Evolutionary conservation across 2,888 invertebrate species (phyloP), one percentile per base, ranked within the genome.

Genomic region (Lordiphosa fenestrarum): DNA sequence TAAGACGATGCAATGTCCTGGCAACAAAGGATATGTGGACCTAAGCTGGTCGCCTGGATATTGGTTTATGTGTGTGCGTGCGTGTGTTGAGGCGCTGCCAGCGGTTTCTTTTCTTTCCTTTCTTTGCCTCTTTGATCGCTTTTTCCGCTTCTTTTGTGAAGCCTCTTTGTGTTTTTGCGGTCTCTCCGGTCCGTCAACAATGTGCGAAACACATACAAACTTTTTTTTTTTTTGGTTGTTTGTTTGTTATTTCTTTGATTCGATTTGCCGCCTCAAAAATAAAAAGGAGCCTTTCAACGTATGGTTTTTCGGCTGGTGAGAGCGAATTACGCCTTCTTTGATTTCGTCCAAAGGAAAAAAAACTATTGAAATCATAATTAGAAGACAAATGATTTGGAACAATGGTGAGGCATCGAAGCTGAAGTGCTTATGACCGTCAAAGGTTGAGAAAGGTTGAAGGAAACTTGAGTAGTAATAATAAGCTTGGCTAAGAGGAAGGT

Each of bases 311-410:
- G 33, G 44, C 19, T 78, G 87, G 85, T 85, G 87, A 83, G 83
- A 85, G 75, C 69, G 73, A 86, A 85, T 83, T 87, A 86, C 86
- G 87, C 86, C 86, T 85, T 70, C 64, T 75, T 87, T 86, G 86
- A 86, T 87, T 87, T 74, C 64, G 63, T 46, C 33, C 69, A 59
- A 23, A 64, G 52, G 52, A 66, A 63, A 44, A 42, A 44, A 44
- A 44, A 25, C 77, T 12, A 67, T 67, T 64, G 54, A 66, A 63
- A 63, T 73, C 63, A 69, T 81, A 85, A 85, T 82, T 84, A 77
- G 84, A 81, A 81, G 70, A 81, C 72, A 77, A 77, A 73, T 66
- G 66, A 55, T 78, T 77, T 0, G 41, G 21, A 37, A 73, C 73
- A 73, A 76, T 66, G 53, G 37, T 9, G 37, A 58, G 59, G 61